A percentile compares a stretch with the other conserved stretches of the same genome.
Evolutionary conservation across 2,113 vertebrate genomes (phyloP).

Genomic region (Anthoscopus minutus): DNA sequence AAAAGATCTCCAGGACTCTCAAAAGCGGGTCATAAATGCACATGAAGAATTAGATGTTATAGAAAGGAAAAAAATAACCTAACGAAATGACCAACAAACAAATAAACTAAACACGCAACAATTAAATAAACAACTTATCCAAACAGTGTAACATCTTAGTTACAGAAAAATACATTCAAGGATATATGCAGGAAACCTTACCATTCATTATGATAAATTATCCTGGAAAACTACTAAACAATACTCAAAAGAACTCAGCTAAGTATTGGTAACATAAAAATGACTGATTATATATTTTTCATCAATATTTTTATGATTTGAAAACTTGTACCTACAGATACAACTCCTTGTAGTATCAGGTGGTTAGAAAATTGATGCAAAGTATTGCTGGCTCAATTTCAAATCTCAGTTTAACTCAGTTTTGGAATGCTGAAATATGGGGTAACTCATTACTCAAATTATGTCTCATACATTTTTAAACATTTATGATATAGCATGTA

Average conservation of each 20-base stretch:
- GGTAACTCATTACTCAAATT: slow-evolving; percentile 9
- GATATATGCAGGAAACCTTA: neutral
- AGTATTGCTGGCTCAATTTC: slow-evolving; percentile 1
- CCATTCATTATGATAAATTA: neutral
- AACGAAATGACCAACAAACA: neutral
- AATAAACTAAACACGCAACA: neutral
- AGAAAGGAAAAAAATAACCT: neutral
- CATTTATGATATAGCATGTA: slow-evolving; percentile 40
- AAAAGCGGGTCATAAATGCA: neutral
- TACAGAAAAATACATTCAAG: neutral
- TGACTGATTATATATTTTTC: neutral
- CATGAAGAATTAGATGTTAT: neutral
- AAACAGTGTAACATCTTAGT: neutral
- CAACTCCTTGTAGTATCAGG: neutral
- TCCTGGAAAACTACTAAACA: neutral
- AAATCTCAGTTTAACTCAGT: slow-evolving; percentile 26
- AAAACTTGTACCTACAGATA: neutral
- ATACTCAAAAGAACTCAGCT: neutral
- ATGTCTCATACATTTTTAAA: slow-evolving; percentile 34
- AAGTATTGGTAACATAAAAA: neutral
- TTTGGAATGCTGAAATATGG: slow-evolving; percentile 7
- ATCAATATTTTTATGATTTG: neutral
- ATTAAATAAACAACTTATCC: neutral
- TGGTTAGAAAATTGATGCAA: slow-evolving; percentile 29
- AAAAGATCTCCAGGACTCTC: neutral